A percentile compares a stretch with the other conserved stretches of the same genome.
These are phyloP conservation scores for Liolophura sinensis DNA, from an alignment of 1,140 invertebrate species.

Conservation along the genomic window DNA sequence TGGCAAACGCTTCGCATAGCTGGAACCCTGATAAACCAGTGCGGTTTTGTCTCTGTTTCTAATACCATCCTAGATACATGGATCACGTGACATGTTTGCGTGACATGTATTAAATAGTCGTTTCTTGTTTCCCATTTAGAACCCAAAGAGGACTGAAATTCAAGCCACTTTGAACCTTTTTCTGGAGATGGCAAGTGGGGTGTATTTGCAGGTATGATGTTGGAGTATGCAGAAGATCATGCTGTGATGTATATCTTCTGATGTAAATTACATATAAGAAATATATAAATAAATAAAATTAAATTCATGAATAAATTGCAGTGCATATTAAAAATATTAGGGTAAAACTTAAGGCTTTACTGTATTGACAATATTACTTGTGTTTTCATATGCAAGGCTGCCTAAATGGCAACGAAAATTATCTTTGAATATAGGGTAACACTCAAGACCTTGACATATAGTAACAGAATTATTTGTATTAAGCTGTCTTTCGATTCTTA, in stretches of 20 bases:
- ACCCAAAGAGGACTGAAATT: constrained; percentile 71
- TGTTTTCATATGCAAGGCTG: too few relatives aligned
- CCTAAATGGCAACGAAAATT: too few relatives aligned
- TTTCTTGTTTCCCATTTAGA: constrained; percentile 60
- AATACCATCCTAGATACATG: too few relatives aligned
- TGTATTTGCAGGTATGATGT: constrained; percentile 68
- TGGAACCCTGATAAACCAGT: too few relatives aligned
- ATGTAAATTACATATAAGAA: constrained; percentile 11
- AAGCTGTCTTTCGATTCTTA: not conserved
- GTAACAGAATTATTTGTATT: not conserved
- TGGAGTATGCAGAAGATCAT: not conserved
- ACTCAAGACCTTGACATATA: too few relatives aligned
- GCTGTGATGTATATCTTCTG: constrained; percentile 72
- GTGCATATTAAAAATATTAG: not conserved
- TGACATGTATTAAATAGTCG: too few relatives aligned
- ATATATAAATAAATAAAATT: constrained; percentile 5
- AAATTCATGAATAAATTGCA: not conserved
- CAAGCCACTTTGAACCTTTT: constrained; percentile 77
- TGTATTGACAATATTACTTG: too few relatives aligned
- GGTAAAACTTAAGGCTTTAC: too few relatives aligned
- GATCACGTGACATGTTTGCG: too few relatives aligned
- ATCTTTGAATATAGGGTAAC: too few relatives aligned
- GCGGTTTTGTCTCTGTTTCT: too few relatives aligned
- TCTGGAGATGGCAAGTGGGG: constrained; percentile 81
- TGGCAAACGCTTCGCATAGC: too few relatives aligned